These are phyloP conservation scores for Gadus chalcogrammus DNA, from an alignment of 2,113 vertebrate genomes.

Conservation along the genomic window DNA sequence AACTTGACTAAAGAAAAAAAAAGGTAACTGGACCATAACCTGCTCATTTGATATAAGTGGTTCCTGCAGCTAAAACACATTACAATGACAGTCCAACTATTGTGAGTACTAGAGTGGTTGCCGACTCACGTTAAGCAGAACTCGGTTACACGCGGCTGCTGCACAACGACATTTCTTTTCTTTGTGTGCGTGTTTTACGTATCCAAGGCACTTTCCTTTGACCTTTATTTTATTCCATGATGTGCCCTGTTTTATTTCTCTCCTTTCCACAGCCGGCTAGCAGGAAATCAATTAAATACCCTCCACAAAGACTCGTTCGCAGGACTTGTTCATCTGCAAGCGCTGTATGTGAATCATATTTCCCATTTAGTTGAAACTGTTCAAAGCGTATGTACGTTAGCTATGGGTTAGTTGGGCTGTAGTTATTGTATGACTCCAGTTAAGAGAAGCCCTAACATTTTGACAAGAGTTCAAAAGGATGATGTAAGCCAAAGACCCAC, in stretches of 20 bases:
- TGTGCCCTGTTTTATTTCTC: not conserved
- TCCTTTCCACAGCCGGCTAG: slow-evolving; percentile 1
- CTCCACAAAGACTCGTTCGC: slow-evolving; percentile 3
- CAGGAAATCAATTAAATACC: slow-evolving; percentile 16
- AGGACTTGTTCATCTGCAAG: slow-evolving; percentile 1
- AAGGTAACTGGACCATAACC: too few species aligned
- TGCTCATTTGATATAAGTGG: too few species aligned
- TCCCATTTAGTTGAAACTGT: not conserved
- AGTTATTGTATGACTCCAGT: too few species aligned
- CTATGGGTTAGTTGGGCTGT: too few species aligned
- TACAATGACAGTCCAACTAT: not conserved
- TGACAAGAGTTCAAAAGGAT: too few species aligned
- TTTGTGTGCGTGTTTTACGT: not conserved
- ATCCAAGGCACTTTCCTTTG: not conserved
- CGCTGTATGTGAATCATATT: slow-evolving; percentile 11
- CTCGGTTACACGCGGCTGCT: not conserved
- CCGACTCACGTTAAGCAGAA: not conserved
- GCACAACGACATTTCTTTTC: not conserved
- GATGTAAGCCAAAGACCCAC: too few species aligned
- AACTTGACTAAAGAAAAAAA: too few species aligned
- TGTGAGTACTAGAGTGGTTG: not conserved
- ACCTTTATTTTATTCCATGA: not conserved
- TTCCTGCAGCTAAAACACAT: not conserved
- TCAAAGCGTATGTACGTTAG: not conserved
- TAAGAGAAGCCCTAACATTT: too few species aligned